Conservation (phyloP, 2,113 vertebrate genomes). For the human region DNA sequence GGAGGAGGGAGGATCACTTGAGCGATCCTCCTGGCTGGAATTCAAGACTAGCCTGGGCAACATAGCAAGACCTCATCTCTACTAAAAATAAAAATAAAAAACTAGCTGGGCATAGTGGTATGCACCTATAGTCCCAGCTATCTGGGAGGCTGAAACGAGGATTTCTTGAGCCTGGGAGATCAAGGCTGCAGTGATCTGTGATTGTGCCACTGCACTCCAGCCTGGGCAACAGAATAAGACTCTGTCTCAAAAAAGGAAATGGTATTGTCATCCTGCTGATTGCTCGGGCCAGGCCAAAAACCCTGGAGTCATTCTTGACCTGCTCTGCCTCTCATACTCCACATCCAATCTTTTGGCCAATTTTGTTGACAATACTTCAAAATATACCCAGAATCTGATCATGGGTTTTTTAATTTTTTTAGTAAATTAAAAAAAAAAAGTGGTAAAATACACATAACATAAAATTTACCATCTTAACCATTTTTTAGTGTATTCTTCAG, state of each 20-base stretch:
- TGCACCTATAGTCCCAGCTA: too few species aligned
- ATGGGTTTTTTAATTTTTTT: background rate
- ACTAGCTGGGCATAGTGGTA: too few species aligned
- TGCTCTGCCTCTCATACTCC: background rate
- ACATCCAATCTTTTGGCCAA: background rate
- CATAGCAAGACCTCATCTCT: too few species aligned
- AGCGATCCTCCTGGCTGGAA: too few species aligned
- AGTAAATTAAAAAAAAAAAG: background rate
- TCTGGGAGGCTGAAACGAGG: too few species aligned
- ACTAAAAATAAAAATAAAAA: too few species aligned
- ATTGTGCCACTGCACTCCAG: too few species aligned
- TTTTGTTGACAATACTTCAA: background rate
- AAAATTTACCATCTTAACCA: background rate
- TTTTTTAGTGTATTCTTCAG: background rate
- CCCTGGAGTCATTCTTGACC: background rate
- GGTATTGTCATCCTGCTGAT: background rate
- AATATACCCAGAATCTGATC: background rate
- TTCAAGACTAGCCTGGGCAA: too few species aligned
- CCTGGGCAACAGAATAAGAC: too few species aligned
- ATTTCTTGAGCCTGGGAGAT: too few species aligned
- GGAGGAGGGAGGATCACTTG: too few species aligned
- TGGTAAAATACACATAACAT: background rate
- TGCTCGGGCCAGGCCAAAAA: background rate
- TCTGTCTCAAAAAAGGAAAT: background rate
- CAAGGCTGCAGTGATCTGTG: too few species aligned